Percentiles rank a stretch among this genome's conserved stretches.
Conservation (phyloP, 2,888 invertebrate species). For the Ophonus ardosiacus region DNA sequence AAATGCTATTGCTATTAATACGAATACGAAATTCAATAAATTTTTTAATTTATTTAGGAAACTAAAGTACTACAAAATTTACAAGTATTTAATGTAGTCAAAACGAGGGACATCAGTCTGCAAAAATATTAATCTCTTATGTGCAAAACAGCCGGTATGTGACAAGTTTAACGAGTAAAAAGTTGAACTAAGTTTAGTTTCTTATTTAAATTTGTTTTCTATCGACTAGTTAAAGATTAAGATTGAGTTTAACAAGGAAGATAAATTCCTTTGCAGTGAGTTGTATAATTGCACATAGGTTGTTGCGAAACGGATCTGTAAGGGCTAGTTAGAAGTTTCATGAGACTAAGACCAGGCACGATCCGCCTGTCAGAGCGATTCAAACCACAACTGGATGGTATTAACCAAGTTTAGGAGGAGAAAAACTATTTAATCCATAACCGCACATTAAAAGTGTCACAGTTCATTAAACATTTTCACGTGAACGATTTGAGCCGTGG, state of each 20-base stretch:
- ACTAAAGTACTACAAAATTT: too few relatives aligned
- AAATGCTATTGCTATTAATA: too few relatives aligned
- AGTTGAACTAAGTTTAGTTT: constrained; percentile 14
- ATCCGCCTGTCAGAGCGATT: constrained; percentile 13
- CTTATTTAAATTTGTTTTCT: not conserved
- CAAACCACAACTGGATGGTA: constrained; percentile 13
- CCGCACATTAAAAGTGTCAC: constrained; percentile 45
- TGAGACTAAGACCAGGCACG: not conserved
- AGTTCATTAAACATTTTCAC: constrained; percentile 40
- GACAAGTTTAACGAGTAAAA: constrained; percentile 6
- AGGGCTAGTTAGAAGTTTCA: constrained; percentile 29
- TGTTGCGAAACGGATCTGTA: constrained; percentile 2
- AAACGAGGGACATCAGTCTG: too few relatives aligned
- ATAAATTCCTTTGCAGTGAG: constrained; percentile 16
- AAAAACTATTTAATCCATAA: constrained; percentile 44
- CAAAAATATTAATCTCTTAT: too few relatives aligned
- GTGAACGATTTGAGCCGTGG: constrained; percentile 15
- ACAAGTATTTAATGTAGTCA: too few relatives aligned
- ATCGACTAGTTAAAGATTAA: not conserved
- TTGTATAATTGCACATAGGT: constrained; percentile 20
- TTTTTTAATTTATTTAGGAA: too few relatives aligned
- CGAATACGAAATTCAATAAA: too few relatives aligned
- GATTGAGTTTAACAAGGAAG: constrained; percentile 11
- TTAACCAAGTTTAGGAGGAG: not conserved
- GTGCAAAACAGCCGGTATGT: too few relatives aligned